Conservation (phyloP, 2,113 vertebrate species). For the Mystacornis crossleyi region DNA sequence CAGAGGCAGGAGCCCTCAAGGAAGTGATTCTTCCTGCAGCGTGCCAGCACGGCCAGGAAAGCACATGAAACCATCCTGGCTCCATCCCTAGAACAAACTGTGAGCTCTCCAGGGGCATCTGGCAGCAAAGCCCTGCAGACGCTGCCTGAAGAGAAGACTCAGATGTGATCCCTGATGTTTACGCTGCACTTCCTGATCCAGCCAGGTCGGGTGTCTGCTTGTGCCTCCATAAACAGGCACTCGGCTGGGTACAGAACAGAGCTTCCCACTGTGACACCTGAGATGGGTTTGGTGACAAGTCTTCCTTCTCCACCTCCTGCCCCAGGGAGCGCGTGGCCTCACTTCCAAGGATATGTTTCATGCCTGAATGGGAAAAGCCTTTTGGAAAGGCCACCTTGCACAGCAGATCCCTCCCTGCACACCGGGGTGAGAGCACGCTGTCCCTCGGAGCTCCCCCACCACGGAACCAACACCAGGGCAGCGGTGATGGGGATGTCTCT, state of each 20-base stretch:
- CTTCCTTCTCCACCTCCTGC: background rate
- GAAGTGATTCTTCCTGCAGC: fast-evolving
- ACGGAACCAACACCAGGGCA: fast-evolving
- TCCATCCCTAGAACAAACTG: background rate
- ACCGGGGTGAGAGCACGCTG: fast-evolving
- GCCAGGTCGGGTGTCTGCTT: background rate
- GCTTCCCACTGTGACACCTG: background rate
- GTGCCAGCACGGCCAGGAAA: fast-evolving
- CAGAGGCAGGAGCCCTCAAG: background rate
- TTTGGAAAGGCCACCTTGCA: background rate
- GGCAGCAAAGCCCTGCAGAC: background rate
- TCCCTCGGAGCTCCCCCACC: background rate
- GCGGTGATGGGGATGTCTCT: fast-evolving
- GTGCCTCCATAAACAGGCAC: background rate
- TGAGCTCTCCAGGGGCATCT: background rate
- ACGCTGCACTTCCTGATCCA: background rate
- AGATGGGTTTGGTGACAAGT: background rate
- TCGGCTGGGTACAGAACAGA: fast-evolving
- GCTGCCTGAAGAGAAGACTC: background rate
- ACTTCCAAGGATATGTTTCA: background rate
- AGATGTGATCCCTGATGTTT: background rate
- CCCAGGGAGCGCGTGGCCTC: fast-evolving
- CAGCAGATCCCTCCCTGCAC: background rate
- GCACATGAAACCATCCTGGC: background rate
- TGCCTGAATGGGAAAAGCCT: background rate